Percentiles rank a stretch among this genome's conserved stretches.
Evolutionary conservation across 2,797 vertebrate genomes (phyloP).

Genomic region (Pipistrellus kuhlii): DNA sequence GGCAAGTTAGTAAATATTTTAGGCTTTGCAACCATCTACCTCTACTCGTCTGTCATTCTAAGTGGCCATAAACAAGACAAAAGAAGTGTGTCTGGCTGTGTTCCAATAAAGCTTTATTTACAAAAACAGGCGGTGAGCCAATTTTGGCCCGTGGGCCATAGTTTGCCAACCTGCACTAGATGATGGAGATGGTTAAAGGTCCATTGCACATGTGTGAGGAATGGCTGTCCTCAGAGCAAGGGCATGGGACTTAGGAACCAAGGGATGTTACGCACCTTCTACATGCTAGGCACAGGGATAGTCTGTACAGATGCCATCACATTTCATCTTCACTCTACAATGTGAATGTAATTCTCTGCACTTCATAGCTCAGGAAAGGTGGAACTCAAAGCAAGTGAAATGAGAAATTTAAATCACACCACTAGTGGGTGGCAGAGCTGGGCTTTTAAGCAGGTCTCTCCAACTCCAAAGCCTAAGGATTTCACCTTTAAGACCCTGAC

Average conservation of each 20-base stretch:
- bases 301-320: neutral
- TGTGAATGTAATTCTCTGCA: neutral
- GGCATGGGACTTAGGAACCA: neutral
- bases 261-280: too few species aligned
- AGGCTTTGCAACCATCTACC: neutral
- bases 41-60: neutral
- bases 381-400: neutral
- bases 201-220: neutral
- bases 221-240: neutral
- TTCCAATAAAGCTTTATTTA: conserved; percentile 17
- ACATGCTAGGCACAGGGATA: fast-evolving
- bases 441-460: neutral
- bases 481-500: conserved; percentile 6
- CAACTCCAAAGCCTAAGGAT: neutral
- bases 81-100: neutral
- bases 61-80: neutral
- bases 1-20: neutral
- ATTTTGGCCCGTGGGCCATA: neutral
- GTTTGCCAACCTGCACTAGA: neutral
- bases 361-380: neutral
- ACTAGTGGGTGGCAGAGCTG: neutral
- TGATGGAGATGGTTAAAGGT: neutral
- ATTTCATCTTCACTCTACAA: neutral
- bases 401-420: neutral
- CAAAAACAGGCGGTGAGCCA: neutral